phyloP scores from a whole-genome alignment of 23 tunicate species.

The Ascidia mentula region DNA sequence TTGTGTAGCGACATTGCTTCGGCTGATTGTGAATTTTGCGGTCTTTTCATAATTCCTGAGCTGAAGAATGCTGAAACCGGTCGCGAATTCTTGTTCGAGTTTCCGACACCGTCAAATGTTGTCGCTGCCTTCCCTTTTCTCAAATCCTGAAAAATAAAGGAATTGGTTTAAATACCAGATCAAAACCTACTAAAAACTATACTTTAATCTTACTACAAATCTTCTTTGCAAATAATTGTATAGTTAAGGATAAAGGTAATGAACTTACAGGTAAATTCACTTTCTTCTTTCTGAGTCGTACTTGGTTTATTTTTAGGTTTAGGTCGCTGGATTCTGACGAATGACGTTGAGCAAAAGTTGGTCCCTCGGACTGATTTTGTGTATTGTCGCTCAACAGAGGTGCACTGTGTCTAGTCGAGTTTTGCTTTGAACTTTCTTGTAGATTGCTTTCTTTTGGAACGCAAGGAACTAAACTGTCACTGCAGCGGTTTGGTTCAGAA shows the following conservation, averaged over 20 bases:
- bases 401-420: not conserved
- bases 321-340: not conserved
- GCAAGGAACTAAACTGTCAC: not conserved
- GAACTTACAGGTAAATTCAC: not conserved
- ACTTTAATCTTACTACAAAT: too few relatives aligned
- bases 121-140: not conserved
- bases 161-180: too few relatives aligned
- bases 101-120: not conserved
- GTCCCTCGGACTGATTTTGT: not conserved
- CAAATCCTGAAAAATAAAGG: too few relatives aligned
- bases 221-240: too few relatives aligned
- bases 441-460: not conserved
- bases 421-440: not conserved
- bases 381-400: not conserved
- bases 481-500: not conserved
- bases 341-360: not conserved
- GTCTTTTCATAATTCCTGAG: constrained; percentile 1
- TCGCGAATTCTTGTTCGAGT: not conserved
- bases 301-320: not conserved
- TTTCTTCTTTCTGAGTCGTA: not conserved
- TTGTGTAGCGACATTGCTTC: not conserved
- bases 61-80: not conserved
- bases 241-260: too few relatives aligned
- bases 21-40: not conserved
- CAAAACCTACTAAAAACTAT: too few relatives aligned